Conservation (phyloP, 2,797 vertebrate genomes). For the Poecilia velifera region DNA sequence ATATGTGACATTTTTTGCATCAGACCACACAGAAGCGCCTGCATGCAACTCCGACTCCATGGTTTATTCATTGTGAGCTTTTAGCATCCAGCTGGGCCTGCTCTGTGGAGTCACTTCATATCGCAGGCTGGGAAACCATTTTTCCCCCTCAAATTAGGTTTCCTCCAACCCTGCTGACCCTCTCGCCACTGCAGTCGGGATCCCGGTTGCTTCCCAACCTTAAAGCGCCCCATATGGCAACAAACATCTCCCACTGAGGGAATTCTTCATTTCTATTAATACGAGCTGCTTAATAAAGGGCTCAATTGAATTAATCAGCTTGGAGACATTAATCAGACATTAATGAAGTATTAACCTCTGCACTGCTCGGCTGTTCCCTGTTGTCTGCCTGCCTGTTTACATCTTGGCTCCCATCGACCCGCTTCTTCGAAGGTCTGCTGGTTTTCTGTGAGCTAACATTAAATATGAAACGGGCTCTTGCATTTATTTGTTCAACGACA, state of each 20-base stretch:
- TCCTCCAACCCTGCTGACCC: conserved; percentile 54
- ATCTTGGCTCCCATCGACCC: conserved; percentile 33
- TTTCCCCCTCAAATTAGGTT: conserved; percentile 9
- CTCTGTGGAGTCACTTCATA: conserved; percentile 6
- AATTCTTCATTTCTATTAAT: conserved; percentile 56
- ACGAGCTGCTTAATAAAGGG: conserved; percentile 63
- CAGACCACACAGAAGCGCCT: neutral
- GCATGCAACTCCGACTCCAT: neutral
- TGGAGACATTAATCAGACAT: conserved; percentile 76
- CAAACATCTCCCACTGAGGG: conserved; percentile 66
- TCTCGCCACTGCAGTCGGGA: conserved; percentile 27
- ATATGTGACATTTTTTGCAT: neutral
- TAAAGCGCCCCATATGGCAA: conserved; percentile 67
- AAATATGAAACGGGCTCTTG: conserved; percentile 18
- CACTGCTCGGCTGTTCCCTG: conserved; percentile 57
- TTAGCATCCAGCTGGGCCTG: conserved; percentile 8
- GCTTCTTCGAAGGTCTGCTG: conserved; percentile 22
- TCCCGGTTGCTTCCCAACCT: conserved; percentile 20
- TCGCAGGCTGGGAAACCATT: neutral
- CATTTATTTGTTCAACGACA: neutral
- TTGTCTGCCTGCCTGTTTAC: conserved; percentile 51
- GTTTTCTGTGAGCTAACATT: conserved; percentile 5
- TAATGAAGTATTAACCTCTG: conserved; percentile 77
- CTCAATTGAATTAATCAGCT: conserved; percentile 73
- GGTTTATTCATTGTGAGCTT: conserved; percentile 12